phyloP scores from a whole-genome alignment of 2,888 invertebrate genomes.

The Microctonus aethiopoides region DNA sequence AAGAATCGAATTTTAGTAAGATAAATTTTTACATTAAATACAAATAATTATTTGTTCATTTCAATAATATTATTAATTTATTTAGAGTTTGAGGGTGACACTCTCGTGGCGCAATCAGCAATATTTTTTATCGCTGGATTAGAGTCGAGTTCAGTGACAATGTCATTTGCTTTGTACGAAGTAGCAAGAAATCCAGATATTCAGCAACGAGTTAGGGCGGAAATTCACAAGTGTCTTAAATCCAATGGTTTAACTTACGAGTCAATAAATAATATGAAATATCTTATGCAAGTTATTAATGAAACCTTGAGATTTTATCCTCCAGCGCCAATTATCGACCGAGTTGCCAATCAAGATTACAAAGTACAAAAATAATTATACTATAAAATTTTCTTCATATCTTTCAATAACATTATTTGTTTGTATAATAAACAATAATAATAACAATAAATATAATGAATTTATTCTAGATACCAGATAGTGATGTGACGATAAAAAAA shows the following conservation, averaged over 20 bases:
- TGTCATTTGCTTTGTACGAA: constrained; percentile 50
- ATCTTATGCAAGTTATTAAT: constrained; percentile 52
- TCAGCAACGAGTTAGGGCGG: constrained; percentile 47
- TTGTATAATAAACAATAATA: not conserved
- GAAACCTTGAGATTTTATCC: constrained; percentile 58
- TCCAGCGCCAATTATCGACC: constrained; percentile 54
- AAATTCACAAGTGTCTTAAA: constrained; percentile 45
- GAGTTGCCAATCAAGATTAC: constrained; percentile 50
- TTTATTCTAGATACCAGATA: constrained; percentile 50
- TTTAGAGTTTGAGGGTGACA: constrained; percentile 53
- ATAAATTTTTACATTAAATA: not conserved
- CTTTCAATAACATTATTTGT: constrained; percentile 24
- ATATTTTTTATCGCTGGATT: constrained; percentile 56
- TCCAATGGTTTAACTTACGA: constrained; percentile 50
- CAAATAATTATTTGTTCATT: not conserved
- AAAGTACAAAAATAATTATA: constrained; percentile 44
- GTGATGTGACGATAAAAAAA: constrained; percentile 51
- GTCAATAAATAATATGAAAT: constrained; percentile 52
- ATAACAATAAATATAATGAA: not conserved
- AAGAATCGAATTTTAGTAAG: constrained; percentile 49
- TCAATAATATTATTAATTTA: not conserved
- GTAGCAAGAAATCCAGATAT: constrained; percentile 52
- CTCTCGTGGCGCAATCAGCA: constrained; percentile 52
- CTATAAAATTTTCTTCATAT: too few relatives aligned
- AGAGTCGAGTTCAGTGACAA: constrained; percentile 52